Evolutionary conservation across 2,797 vertebrate species (phyloP).

Genomic region (Cygnus olor): DNA sequence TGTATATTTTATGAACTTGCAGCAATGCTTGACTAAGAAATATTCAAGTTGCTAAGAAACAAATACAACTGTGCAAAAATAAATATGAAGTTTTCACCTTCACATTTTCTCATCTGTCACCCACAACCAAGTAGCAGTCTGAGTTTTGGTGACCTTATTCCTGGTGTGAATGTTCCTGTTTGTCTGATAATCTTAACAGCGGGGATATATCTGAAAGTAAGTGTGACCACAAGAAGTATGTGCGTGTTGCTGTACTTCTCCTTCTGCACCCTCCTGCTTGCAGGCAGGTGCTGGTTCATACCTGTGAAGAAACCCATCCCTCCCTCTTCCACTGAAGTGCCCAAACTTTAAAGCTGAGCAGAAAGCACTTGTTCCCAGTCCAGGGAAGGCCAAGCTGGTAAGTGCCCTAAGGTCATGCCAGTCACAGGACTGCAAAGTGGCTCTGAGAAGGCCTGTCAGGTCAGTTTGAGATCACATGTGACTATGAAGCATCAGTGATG

Average conservation of each 20-base stretch:
- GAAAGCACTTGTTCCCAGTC: neutral
- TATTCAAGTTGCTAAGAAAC: neutral
- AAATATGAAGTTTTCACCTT: neutral
- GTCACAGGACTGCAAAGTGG: neutral
- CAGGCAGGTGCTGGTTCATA: neutral
- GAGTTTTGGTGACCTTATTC: neutral
- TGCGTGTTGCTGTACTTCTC: neutral
- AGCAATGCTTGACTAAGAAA: neutral
- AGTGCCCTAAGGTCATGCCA: neutral
- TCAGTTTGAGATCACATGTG: neutral
- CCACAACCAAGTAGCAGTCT: neutral
- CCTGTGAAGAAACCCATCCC: neutral
- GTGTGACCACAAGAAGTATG: neutral
- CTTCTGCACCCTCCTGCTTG: neutral
- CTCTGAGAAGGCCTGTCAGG: neutral
- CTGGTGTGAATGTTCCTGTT: neutral
- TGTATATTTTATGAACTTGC: neutral
- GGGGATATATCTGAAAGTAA: neutral
- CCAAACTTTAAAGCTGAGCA: neutral
- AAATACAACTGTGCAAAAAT: neutral
- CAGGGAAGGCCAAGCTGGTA: neutral
- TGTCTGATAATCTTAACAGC: neutral
- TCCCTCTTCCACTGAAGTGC: neutral
- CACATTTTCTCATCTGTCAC: neutral
- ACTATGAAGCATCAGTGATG: neutral